Evolutionary conservation across 2,113 vertebrate species (phyloP).

Genomic region (Miniopterus natalensis): DNA sequence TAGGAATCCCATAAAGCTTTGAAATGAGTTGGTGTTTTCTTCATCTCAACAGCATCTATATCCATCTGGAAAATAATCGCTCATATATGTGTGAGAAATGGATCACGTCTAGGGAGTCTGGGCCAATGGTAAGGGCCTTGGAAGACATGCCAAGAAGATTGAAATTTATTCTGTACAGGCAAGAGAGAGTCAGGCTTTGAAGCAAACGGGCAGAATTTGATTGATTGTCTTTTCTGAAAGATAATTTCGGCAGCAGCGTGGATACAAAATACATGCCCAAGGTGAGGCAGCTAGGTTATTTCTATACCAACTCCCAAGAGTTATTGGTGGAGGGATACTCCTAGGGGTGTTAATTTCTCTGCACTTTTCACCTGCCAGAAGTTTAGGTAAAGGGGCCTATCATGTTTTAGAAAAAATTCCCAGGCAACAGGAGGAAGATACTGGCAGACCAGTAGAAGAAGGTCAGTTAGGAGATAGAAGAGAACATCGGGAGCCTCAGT

Average conservation of each 20-base stretch:
- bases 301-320: no score
- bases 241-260: background rate
- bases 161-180: background rate
- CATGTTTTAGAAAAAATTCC: no score
- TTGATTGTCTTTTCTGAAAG: slow-evolving; percentile 28
- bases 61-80: slow-evolving; percentile 51
- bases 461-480: background rate
- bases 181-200: slow-evolving; percentile 20
- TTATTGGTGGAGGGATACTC: no score
- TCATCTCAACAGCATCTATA: background rate
- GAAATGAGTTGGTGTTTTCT: slow-evolving; percentile 64
- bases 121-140: background rate
- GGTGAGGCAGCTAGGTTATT: no score
- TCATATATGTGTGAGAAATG: background rate
- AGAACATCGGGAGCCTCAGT: background rate
- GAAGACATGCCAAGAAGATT: background rate
- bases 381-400: no score
- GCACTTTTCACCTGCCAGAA: no score
- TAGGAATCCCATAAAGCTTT: slow-evolving; percentile 45
- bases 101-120: background rate
- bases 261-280: background rate
- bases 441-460: background rate
- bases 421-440: no score
- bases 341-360: no score
- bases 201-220: slow-evolving; percentile 32